phyloP scores from a whole-genome alignment of 2,888 invertebrate species.

The Patella ulyssiponensis region DNA sequence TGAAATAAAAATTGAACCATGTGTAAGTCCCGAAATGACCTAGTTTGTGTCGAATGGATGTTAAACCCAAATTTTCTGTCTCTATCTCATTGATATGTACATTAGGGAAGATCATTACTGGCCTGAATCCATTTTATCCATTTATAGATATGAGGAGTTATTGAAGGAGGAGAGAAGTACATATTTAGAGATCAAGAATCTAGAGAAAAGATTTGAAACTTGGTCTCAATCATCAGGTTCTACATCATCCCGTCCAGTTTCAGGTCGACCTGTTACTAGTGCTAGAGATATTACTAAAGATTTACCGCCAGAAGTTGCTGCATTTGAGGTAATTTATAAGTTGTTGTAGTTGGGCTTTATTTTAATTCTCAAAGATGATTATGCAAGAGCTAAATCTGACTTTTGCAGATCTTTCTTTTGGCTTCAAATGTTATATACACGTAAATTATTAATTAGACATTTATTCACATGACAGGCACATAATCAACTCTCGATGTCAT shows the following conservation, averaged over 20 bases:
- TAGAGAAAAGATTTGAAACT: slow-evolving; percentile 69
- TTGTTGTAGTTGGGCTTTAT: no score
- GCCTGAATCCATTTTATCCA: no score
- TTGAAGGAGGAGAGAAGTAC: slow-evolving; percentile 64
- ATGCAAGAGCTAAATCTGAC: no score
- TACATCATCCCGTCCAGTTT: slow-evolving; percentile 23
- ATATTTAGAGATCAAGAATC: slow-evolving; percentile 62
- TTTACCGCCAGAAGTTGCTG: slow-evolving; percentile 69
- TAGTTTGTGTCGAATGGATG: no score
- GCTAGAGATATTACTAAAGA: slow-evolving; percentile 66
- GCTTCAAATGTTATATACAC: no score
- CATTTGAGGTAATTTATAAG: slow-evolving; percentile 62
- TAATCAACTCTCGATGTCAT: no score
- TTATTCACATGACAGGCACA: no score
- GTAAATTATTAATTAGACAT: no score
- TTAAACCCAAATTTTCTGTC: not conserved
- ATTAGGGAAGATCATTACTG: not conserved
- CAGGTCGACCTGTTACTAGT: slow-evolving; percentile 52
- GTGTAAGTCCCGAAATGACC: no score
- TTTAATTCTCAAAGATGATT: no score
- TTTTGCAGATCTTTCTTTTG: no score
- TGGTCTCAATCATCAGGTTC: slow-evolving; percentile 56
- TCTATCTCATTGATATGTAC: not conserved
- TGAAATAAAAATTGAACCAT: no score
- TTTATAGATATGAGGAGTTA: slow-evolving; percentile 66